These are phyloP conservation scores for Darevskia nairensis DNA, from an alignment of 2,797 vertebrate genomes.

Conservation along the genomic window DNA sequence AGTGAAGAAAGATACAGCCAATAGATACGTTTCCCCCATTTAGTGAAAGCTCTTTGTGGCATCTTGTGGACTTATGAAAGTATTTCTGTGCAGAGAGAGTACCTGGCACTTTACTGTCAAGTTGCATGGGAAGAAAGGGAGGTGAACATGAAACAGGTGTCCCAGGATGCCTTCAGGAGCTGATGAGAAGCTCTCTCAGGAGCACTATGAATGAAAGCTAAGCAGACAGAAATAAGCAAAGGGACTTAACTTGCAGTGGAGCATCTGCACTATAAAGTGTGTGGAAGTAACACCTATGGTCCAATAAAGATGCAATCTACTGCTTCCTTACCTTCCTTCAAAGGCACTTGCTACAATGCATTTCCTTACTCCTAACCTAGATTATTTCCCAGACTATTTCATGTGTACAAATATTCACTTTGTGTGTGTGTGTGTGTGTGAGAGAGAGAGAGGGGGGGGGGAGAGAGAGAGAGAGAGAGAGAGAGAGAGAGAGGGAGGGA, in stretches of 20 bases:
- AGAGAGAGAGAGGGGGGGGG: no score
- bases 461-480: no score
- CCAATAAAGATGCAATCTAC: background rate
- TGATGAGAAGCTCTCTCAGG: background rate
- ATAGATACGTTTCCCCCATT: background rate
- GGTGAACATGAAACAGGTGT: background rate
- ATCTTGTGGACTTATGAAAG: background rate
- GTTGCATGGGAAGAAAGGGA: background rate
- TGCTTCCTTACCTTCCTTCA: background rate
- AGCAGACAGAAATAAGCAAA: background rate
- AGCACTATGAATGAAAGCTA: background rate
- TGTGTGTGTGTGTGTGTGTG: no score
- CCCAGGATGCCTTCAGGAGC: background rate
- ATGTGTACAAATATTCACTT: background rate
- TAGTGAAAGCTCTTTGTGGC: background rate
- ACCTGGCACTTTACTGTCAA: background rate
- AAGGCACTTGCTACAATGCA: background rate
- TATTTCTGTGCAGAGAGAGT: background rate
- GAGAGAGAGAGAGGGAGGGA: no score
- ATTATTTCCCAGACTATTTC: background rate
- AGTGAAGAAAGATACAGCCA: constrained; percentile 6
- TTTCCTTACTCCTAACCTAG: background rate
- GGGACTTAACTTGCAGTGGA: background rate
- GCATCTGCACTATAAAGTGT: background rate
- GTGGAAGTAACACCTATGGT: background rate